Conservation (phyloP, 2,888 invertebrate genomes). For the Stegophylla sp. region DNA sequence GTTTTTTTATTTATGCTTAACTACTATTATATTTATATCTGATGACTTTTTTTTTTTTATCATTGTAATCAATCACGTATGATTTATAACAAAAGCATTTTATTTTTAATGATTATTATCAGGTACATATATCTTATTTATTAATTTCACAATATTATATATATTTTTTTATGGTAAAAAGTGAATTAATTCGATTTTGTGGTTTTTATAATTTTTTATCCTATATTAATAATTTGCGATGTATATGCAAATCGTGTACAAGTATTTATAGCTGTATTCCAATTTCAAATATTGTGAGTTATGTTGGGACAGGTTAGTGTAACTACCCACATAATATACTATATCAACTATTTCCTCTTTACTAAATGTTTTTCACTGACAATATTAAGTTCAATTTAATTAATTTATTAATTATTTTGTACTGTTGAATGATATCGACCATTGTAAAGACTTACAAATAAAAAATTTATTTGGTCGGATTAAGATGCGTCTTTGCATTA, state of each 20-base stretch:
- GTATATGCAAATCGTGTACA: no score
- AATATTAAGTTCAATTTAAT: background rate
- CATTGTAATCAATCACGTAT: background rate
- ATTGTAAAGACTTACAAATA: background rate
- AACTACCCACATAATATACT: background rate
- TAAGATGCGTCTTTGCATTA: background rate
- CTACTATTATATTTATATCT: background rate
- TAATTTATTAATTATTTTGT: background rate
- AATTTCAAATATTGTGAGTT: background rate
- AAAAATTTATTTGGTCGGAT: background rate
- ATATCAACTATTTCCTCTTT: background rate
- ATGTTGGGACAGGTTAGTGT: background rate
- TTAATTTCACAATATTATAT: no score
- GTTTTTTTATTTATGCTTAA: background rate
- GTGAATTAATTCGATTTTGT: background rate
- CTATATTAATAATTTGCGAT: background rate
- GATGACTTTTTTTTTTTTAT: background rate
- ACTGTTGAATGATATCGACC: background rate
- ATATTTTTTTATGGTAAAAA: background rate
- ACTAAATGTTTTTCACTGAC: background rate
- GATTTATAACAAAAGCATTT: background rate
- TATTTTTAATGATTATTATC: background rate
- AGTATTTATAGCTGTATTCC: background rate
- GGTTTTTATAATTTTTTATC: background rate
- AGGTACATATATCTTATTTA: background rate